These are phyloP conservation scores for Batillaria attramentaria DNA, from an alignment of 1,140 invertebrate genomes.

Conservation along the genomic window DNA sequence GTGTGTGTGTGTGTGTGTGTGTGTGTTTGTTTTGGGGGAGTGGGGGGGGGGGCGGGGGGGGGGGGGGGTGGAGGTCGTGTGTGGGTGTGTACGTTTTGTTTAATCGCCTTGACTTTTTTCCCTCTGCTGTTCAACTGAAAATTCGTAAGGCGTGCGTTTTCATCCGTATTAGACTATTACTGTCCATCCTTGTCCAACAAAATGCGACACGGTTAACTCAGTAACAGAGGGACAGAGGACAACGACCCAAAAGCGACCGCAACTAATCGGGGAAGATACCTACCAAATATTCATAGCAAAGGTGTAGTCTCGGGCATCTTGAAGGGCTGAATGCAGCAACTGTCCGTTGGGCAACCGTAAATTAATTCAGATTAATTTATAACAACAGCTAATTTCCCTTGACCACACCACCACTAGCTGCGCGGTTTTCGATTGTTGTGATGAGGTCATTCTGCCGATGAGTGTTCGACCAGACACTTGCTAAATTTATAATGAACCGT, in stretches of 20 bases:
- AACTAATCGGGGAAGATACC: not conserved
- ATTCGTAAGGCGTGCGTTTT: not conserved
- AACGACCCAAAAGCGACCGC: not conserved
- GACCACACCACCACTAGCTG: too few relatives aligned
- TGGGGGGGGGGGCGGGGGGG: too few relatives aligned
- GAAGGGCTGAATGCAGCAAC: not conserved
- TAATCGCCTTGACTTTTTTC: not conserved
- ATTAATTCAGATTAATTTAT: too few relatives aligned
- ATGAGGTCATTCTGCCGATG: not conserved
- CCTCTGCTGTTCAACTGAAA: not conserved
- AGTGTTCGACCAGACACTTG: not conserved
- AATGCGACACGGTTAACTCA: not conserved
- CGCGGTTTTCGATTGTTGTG: too few relatives aligned
- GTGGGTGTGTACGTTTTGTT: not conserved
- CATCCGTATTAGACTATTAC: not conserved
- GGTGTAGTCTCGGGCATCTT: not conserved
- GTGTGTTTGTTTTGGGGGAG: too few relatives aligned
- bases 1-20: too few relatives aligned
- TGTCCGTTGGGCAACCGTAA: too few relatives aligned
- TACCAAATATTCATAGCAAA: not conserved
- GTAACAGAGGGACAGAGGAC: not conserved
- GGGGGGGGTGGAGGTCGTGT: not conserved
- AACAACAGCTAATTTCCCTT: too few relatives aligned
- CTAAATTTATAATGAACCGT: not conserved
- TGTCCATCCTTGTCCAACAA: not conserved